Evolutionary conservation across 2,113 vertebrate species (phyloP).

Genomic region (Salvator merianae): DNA sequence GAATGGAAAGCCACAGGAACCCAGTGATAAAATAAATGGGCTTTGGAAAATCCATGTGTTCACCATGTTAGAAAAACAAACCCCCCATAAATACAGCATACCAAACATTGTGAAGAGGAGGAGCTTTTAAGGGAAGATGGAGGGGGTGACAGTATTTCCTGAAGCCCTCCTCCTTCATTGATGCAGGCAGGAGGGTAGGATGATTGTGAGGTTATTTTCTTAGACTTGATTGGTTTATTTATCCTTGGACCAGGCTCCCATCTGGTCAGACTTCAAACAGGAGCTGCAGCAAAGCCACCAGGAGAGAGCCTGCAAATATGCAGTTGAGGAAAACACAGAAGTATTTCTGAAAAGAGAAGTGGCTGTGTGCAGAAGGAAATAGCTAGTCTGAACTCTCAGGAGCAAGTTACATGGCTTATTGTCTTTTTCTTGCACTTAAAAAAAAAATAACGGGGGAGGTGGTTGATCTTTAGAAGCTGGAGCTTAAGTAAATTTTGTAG

Average conservation of each 20-base stretch:
- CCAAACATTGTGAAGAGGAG: slow-evolving; percentile 64
- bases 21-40: slow-evolving; percentile 86
- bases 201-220: slow-evolving; percentile 82
- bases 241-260: slow-evolving; percentile 74
- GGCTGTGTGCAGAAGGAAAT: slow-evolving; percentile 44
- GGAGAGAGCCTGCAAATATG: slow-evolving; percentile 66
- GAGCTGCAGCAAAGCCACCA: slow-evolving; percentile 62
- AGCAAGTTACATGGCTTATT: not conserved
- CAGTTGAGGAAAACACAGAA: slow-evolving; percentile 66
- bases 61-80: slow-evolving; percentile 91
- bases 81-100: slow-evolving; percentile 69
- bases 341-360: slow-evolving; percentile 65
- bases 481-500: not conserved
- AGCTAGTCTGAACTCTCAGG: not conserved
- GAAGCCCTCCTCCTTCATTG: slow-evolving; percentile 29
- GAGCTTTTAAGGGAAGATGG: slow-evolving; percentile 64
- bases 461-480: not conserved
- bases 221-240: slow-evolving; percentile 90
- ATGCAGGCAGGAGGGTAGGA: slow-evolving; percentile 70
- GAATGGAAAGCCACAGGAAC: slow-evolving; percentile 72
- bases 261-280: slow-evolving; percentile 79
- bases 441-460: no score
- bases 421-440: not conserved
- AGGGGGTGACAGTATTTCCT: slow-evolving; percentile 59
- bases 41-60: slow-evolving; percentile 89